These are phyloP conservation scores for Cherax destructor DNA, from an alignment of 1,140 invertebrate species.

Conservation along the genomic window DNA sequence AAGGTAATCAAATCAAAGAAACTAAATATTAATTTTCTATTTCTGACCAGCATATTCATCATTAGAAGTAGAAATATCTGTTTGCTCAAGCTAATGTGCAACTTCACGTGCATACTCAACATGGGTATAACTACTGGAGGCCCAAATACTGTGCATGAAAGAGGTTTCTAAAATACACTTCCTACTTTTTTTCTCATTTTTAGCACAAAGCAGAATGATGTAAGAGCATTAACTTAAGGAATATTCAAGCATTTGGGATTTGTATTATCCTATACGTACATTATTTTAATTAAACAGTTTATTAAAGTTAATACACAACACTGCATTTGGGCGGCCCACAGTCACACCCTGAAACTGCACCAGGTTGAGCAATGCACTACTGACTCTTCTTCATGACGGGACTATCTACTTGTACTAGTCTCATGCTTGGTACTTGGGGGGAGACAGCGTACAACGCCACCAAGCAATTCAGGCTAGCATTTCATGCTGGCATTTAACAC, in stretches of 20 bases:
- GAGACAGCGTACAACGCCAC: slow-evolving; percentile 44
- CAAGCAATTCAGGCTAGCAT: slow-evolving; percentile 58
- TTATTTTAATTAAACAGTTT: neutral
- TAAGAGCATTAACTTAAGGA: neutral
- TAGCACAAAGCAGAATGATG: neutral
- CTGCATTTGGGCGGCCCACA: slow-evolving; percentile 24
- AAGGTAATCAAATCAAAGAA: slow-evolving; percentile 63
- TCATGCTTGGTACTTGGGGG: slow-evolving; percentile 50
- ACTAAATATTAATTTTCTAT: slow-evolving; percentile 42
- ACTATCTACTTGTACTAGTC: neutral
- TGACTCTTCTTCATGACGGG: neutral
- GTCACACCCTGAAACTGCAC: slow-evolving; percentile 48
- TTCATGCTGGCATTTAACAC: slow-evolving; percentile 25
- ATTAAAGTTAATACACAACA: neutral
- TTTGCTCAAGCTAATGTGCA: slow-evolving; percentile 26
- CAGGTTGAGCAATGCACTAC: slow-evolving; percentile 22
- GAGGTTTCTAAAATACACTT: slow-evolving; percentile 1
- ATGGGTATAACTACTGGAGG: slow-evolving; percentile 10
- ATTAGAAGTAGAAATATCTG: slow-evolving; percentile 8
- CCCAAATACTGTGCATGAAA: neutral
- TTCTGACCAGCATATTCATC: slow-evolving; percentile 23
- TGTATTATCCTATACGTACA: slow-evolving; percentile 1
- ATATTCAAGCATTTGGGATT: slow-evolving; percentile 3
- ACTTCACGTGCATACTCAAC: slow-evolving; percentile 38
- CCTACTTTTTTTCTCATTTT: neutral